Evolutionary conservation across 2,797 vertebrate genomes (phyloP).

Genomic region (Manis javanica): DNA sequence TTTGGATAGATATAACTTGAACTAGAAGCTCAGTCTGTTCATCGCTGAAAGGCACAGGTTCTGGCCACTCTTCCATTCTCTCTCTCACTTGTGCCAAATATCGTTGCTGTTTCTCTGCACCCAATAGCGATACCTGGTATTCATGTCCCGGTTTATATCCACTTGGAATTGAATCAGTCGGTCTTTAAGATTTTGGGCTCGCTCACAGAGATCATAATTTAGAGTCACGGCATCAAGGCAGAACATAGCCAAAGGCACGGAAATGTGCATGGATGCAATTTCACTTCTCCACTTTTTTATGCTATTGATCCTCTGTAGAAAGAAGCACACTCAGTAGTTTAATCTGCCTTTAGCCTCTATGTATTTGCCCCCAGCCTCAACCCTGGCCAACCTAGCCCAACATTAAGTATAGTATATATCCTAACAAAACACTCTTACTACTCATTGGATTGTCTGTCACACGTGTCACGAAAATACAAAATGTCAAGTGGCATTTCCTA

Average conservation of each 20-base stretch:
- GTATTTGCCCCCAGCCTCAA: background rate
- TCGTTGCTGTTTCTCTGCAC: background rate
- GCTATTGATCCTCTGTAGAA: constrained; percentile 89
- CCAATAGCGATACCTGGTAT: constrained; percentile 86
- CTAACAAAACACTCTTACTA: background rate
- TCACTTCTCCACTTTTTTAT: constrained; percentile 88
- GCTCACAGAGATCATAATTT: constrained; percentile 90
- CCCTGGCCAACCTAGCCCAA: too few relatives aligned
- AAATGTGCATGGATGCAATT: constrained; percentile 90
- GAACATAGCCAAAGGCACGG: constrained; percentile 92
- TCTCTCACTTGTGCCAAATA: background rate
- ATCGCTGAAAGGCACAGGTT: background rate
- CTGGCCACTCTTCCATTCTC: background rate
- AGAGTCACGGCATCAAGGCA: constrained; percentile 90
- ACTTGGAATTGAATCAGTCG: constrained; percentile 89
- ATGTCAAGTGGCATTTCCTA: constrained; percentile 77
- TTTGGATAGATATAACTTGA: background rate
- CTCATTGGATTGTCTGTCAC: background rate
- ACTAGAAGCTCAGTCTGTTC: background rate
- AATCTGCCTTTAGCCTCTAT: background rate
- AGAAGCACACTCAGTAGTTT: constrained; percentile 30
- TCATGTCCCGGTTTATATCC: constrained; percentile 91
- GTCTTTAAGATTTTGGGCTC: constrained; percentile 88
- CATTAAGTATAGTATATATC: background rate
- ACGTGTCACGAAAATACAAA: background rate